These are phyloP conservation scores for Aradus depressus DNA, from an alignment of 2,888 invertebrate genomes.

Conservation along the genomic window DNA sequence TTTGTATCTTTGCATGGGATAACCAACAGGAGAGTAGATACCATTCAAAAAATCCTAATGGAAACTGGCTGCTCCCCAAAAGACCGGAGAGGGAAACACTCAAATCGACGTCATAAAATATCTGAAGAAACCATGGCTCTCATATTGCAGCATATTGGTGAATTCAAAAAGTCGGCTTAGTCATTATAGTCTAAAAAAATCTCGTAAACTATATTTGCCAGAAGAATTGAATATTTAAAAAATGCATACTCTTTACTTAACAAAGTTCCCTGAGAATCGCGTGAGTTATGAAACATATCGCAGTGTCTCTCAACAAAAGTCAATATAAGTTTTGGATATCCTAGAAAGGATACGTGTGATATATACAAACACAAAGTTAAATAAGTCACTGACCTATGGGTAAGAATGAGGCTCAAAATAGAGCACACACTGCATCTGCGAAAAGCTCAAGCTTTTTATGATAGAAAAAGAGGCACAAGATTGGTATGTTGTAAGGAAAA, in stretches of 20 bases:
- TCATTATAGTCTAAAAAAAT: constrained; percentile 6
- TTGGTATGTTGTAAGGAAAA: background rate
- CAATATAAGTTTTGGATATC: too few relatives aligned
- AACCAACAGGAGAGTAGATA: constrained; percentile 2
- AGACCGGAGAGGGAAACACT: constrained; percentile 3
- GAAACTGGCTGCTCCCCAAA: background rate
- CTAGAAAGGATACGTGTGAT: too few relatives aligned
- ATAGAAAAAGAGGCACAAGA: constrained; percentile 1
- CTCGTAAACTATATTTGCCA: constrained; percentile 8
- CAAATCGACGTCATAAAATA: constrained; percentile 6
- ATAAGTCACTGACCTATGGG: background rate
- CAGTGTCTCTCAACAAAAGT: too few relatives aligned
- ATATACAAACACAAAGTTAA: background rate
- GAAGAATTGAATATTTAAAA: constrained; percentile 8
- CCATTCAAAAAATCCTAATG: constrained; percentile 6
- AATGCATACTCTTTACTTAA: constrained; percentile 4
- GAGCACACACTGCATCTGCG: constrained; percentile 7
- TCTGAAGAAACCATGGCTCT: background rate
- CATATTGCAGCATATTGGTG: background rate
- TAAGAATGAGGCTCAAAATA: background rate
- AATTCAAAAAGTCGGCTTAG: background rate
- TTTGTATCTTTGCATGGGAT: constrained; percentile 10
- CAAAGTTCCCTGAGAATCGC: background rate
- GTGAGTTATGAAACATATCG: background rate
- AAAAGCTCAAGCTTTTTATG: constrained; percentile 12